Evolutionary conservation across 2,888 invertebrate genomes (phyloP), one percentile per base, ranked within the genome.

Genomic region (Myathropa florea): DNA sequence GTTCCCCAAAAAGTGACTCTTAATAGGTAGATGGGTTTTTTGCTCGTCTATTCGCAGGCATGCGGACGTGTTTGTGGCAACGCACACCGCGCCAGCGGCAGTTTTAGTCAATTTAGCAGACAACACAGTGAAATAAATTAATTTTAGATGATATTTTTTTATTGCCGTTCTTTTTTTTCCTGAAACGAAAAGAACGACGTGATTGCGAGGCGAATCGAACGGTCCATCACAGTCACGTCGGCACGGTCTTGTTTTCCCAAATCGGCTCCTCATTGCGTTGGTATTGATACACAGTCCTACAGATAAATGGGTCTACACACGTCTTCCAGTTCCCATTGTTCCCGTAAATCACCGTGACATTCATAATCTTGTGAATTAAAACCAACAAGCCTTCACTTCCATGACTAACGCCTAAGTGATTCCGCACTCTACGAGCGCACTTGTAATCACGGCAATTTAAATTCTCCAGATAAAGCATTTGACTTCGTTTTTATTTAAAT

Each of bases 111-210:
- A 68, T 64, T 71, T 39, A 63, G 57, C 53, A 26, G 10, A 57
- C 78, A 39, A 78, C 26, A 78, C 78, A 78, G 39, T 36, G 55
- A 71, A 78, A 71, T 71, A 64, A 71, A 71, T 78, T 78, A 71
- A 78, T 63, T 78, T 59, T 71, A 78, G 78, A 71, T 64, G 57
- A 71, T 71, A 46, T 46, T 71, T 72, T 39, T 78, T 63, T 70
- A 61, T 61, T 46, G 61, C 33, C 23, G 26, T 33, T 26, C n/a
- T 61, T 76, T 64, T 76, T 64, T 57, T 65, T 46, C 18, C 39
- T 18, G 59, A 67, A 21, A 73, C 63, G 61, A 67, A 21, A 73
- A 63, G 61, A 46, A 12, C 70, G 63, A 77, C 71, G 39, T 64
- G 78, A 53, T 77, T 77, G 24, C 61, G 33, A 26, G 65, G 21